phyloP scores from a whole-genome alignment of 2,113 vertebrate genomes.

The Rhabdomys dilectus region DNA sequence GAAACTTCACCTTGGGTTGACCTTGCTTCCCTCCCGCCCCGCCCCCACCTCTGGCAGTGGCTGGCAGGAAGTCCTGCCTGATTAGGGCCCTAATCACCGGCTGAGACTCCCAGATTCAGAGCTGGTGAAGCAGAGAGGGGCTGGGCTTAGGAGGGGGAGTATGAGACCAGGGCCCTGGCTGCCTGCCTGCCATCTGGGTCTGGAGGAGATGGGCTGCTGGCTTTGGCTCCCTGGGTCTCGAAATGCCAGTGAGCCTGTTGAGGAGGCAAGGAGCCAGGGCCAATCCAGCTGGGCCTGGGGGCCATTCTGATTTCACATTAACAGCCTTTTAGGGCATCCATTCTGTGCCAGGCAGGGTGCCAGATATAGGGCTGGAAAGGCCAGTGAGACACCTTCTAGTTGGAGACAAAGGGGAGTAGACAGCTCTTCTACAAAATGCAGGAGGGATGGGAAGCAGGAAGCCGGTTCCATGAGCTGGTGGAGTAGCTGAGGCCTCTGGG shows the following conservation, averaged over 20 bases:
- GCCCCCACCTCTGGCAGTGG: conserved; percentile 72
- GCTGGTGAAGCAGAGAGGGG: conserved; percentile 70
- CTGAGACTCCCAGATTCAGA: conserved; percentile 78
- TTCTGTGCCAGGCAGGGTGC: conserved; percentile 55
- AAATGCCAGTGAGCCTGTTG: neutral
- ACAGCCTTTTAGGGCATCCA: conserved; percentile 62
- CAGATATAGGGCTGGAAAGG: conserved; percentile 59
- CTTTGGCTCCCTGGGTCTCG: neutral
- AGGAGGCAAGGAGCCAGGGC: neutral
- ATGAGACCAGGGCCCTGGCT: neutral
- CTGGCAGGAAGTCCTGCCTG: conserved; percentile 83
- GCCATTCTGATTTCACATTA: conserved; percentile 21
- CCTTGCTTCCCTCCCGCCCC: conserved; percentile 70
- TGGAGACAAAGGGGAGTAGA: neutral
- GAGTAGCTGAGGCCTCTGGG: neutral
- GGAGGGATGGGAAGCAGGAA: neutral
- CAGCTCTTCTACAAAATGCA: neutral
- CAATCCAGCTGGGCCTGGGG: neutral
- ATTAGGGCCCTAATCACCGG: conserved; percentile 82
- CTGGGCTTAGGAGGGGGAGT: neutral
- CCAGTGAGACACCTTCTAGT: neutral
- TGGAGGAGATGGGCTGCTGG: neutral
- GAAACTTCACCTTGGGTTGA: conserved; percentile 81
- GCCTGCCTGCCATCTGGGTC: neutral
- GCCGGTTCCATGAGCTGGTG: neutral